phyloP scores from a whole-genome alignment of 1,140 invertebrate species.

The Asbolus verrucosus region DNA sequence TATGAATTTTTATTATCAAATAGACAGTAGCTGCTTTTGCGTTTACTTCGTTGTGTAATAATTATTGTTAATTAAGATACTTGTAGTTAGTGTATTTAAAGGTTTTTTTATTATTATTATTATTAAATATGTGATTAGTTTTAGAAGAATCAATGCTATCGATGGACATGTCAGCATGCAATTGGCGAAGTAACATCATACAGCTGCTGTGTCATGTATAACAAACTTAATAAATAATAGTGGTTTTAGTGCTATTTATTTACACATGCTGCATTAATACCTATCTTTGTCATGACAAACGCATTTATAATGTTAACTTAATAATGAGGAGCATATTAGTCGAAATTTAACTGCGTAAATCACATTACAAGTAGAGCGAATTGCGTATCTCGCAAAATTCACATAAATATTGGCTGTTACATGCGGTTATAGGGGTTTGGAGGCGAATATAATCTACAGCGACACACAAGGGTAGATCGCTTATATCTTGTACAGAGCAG shows the following conservation, averaged over 20 bases:
- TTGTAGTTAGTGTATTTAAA: too few species aligned
- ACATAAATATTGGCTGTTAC: conserved; percentile 51
- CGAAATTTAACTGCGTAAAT: conserved; percentile 46
- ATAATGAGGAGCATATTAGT: conserved; percentile 42
- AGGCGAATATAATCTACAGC: conserved; percentile 45
- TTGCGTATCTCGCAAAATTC: conserved; percentile 47
- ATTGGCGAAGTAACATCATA: too few species aligned
- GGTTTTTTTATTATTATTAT: too few species aligned
- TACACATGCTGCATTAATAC: conserved; percentile 6
- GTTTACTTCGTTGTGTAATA: too few species aligned
- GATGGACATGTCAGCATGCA: too few species aligned
- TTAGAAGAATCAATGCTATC: too few species aligned
- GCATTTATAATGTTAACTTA: conserved; percentile 37
- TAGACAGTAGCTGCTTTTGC: background rate
- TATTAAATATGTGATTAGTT: too few species aligned
- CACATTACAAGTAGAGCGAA: conserved; percentile 47
- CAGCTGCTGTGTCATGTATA: too few species aligned
- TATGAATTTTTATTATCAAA: background rate
- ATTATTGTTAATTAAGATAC: too few species aligned
- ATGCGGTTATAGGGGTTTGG: conserved; percentile 43
- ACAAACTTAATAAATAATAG: conserved; percentile 21
- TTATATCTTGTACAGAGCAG: conserved; percentile 43
- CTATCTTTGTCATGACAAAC: conserved; percentile 26
- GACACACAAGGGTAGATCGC: conserved; percentile 34
- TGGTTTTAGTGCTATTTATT: conserved; percentile 21